Evolutionary conservation across 2,888 invertebrate genomes (phyloP), one percentile per base, ranked within the genome.

Genomic region (Diadegma fenestrale): DNA sequence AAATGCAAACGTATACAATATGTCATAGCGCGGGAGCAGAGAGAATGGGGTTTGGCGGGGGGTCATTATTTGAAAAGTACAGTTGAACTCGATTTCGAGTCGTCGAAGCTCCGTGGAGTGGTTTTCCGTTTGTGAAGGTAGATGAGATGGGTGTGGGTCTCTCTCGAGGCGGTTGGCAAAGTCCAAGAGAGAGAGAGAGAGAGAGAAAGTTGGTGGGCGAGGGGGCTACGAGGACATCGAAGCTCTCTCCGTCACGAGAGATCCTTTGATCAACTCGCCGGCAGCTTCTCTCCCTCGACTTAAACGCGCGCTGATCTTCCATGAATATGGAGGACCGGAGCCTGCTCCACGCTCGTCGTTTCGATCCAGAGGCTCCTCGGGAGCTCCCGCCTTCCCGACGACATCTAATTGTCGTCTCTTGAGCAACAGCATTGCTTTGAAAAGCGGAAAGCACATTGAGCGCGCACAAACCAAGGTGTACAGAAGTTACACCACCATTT

Each of bases 1-100:
- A 92, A 92, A 92, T 92, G 92, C 92, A 92, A 92, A 92, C 89
- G 90, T 92, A 92, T 92, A 92, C 92, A 92, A 91, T 92, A 90
- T 90, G 91, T 91, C 88, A 87, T 45, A 72, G 30, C 71, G 30
- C n/a, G n/a, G n/a, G n/a, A n/a, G n/a, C n/a, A 10, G 19, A 22
- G 58, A 75, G 76, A 37, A 41, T 72, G 72, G 71, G 84, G 26
- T 82, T 75, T 66, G 64, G 26, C 85, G 79, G 86, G 79, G 86
- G 87, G 77, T 86, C 87, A 86, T 84, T 84, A 92, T 92, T 91
- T 89, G 91, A 92, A 92, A 93, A 91, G 91, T 91, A 92, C 91
- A 90, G 90, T 90, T 89, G 90, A 91, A 77, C 88, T 89, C 88
- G 86, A 87, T 82, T 85, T 86, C 80, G 73, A 72, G 75, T 79